These are phyloP conservation scores for Orchestes rusci DNA, from an alignment of 2,888 invertebrate species.

Conservation along the genomic window DNA sequence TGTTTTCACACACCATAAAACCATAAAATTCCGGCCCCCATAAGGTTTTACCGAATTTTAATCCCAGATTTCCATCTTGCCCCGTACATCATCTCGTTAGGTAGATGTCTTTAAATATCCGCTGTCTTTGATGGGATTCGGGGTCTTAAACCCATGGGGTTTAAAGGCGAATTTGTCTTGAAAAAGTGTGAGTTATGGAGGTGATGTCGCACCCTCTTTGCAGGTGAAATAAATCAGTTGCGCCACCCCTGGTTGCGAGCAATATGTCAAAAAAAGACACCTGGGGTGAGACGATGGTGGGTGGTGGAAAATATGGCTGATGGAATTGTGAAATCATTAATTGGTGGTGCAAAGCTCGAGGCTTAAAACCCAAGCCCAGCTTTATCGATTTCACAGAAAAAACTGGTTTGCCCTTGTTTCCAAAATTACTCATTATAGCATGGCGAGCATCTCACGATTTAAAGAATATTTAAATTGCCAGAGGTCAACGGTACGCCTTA, in stretches of 20 bases:
- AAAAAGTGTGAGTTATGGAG: conserved; percentile 16
- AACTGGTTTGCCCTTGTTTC: conserved; percentile 9
- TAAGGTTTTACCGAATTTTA: conserved; percentile 33
- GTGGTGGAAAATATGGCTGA: conserved; percentile 38
- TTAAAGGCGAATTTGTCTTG: conserved; percentile 10
- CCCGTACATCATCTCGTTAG: conserved; percentile 40
- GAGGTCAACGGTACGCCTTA: conserved; percentile 1
- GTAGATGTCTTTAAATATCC: conserved; percentile 39
- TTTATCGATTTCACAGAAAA: conserved; percentile 1
- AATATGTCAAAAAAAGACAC: conserved; percentile 43
- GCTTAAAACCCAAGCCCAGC: background rate
- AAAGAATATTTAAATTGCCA: too few species aligned
- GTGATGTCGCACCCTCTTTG: conserved; percentile 35
- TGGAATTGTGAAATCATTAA: conserved; percentile 6
- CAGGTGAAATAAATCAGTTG: conserved; percentile 37
- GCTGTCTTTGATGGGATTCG: too few species aligned
- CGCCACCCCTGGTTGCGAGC: conserved; percentile 36
- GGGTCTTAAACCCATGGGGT: conserved; percentile 4
- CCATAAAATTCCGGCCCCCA: conserved; percentile 14
- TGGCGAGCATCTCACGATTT: background rate
- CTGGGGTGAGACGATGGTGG: conserved; percentile 40
- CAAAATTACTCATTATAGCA: conserved; percentile 7
- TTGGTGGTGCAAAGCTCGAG: background rate
- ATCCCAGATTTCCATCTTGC: conserved; percentile 36
- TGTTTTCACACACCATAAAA: conserved; percentile 19